Conservation (phyloP, 2,113 vertebrate species). For the sheep (Ovis aries) region ARS-UI_Ramb_v3.0 NC_056067.1:35048501-35049000, state of each 20-base stretch:
- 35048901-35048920: background rate
- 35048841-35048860: background rate
- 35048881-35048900: background rate
- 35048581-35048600: background rate
- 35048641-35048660: background rate
- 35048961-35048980: background rate
- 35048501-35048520: background rate
- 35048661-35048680: background rate
- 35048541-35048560: background rate
- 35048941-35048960: background rate
- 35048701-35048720: background rate
- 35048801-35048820: background rate
- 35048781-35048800: background rate
- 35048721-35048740: background rate
- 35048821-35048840: background rate
- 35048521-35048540: background rate
- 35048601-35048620: background rate
- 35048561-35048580: background rate
- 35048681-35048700: background rate
- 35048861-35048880: background rate
- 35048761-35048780: background rate
- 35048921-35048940: background rate
- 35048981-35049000: background rate
- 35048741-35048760: background rate
- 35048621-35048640: background rate